phyloP scores from a whole-genome alignment of 2,888 invertebrate genomes.

The Caenorhabditis sp. region DNA sequence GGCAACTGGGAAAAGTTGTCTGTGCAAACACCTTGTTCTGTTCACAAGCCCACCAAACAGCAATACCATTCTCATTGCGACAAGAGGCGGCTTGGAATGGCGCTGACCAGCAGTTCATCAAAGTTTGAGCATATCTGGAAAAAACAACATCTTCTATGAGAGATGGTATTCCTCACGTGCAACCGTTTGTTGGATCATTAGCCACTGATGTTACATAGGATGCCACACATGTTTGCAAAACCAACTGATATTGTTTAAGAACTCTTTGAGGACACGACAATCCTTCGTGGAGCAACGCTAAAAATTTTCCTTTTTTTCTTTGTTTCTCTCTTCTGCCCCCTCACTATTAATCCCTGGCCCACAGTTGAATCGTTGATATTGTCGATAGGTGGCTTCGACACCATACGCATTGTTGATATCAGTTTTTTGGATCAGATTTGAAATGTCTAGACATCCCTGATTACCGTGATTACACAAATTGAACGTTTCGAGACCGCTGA shows the following conservation, averaged over 20 bases:
- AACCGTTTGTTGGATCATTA: conserved; percentile 35
- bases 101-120: conserved; percentile 54
- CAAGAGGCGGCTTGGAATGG: conserved; percentile 47
- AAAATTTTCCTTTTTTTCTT: too few relatives aligned
- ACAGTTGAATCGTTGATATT: conserved; percentile 49
- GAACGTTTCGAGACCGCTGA: conserved; percentile 45
- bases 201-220: conserved; percentile 38
- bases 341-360: conserved; percentile 51
- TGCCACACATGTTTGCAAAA: conserved; percentile 35
- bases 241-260: conserved; percentile 24
- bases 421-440: conserved; percentile 35
- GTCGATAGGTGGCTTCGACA: conserved; percentile 35
- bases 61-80: conserved; percentile 33
- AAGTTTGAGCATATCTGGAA: conserved; percentile 41
- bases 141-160: background rate
- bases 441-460: conserved; percentile 34
- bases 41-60: conserved; percentile 54
- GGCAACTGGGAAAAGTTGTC: conserved; percentile 50
- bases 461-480: conserved; percentile 44
- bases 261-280: conserved; percentile 43
- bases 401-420: conserved; percentile 49
- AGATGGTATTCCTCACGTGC: conserved; percentile 26
- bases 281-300: conserved; percentile 44
- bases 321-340: too few relatives aligned
- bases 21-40: conserved; percentile 39